phyloP scores from a whole-genome alignment of 2,888 invertebrate species.

The Diarsia rubi region DNA sequence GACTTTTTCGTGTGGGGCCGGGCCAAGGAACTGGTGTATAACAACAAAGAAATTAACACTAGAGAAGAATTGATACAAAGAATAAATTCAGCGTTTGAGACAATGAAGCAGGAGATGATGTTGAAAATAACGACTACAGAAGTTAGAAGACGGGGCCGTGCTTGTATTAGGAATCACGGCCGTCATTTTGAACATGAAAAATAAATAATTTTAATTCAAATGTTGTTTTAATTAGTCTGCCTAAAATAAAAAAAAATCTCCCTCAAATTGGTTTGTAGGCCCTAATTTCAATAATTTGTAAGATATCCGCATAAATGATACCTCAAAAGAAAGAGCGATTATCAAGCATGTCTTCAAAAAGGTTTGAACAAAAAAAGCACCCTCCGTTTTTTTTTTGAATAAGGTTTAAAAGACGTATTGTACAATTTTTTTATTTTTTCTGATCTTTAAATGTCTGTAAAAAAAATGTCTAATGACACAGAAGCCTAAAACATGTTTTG shows the following conservation, averaged over 20 bases:
- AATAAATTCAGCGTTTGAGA: constrained; percentile 8
- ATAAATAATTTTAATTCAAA: no score
- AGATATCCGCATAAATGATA: not conserved
- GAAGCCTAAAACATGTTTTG: no score
- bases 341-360: constrained; percentile 2
- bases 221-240: no score
- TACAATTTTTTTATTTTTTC: no score
- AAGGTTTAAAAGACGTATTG: no score
- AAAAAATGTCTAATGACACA: no score
- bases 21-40: not conserved
- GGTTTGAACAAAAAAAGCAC: not conserved
- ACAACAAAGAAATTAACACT: not conserved
- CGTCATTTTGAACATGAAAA: no score
- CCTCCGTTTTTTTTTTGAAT: no score
- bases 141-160: not conserved
- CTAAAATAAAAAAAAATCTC: no score
- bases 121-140: constrained; percentile 6
- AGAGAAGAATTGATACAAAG: constrained; percentile 3
- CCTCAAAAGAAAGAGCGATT: not conserved
- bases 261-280: constrained; percentile 4
- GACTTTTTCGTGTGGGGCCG: no score
- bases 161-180: not conserved
- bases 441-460: no score
- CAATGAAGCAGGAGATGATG: not conserved
- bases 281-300: not conserved